Evolutionary conservation across 1,140 invertebrate species (phyloP), one percentile per base, ranked within the genome.

Genomic region (Calephelis nemesis): DNA sequence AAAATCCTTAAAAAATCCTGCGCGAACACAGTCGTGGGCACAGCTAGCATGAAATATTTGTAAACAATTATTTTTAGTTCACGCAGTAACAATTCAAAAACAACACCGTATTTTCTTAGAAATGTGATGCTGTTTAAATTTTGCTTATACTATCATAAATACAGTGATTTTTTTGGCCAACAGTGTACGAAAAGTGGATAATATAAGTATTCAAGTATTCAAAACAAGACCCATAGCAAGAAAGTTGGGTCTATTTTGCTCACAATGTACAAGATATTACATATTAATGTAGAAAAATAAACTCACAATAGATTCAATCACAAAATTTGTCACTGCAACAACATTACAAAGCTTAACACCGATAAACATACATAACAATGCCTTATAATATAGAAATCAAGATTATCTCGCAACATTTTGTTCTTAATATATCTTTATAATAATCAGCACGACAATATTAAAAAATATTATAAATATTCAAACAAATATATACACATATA

Each of bases 261-360:
- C 13, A 9, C 13, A 9, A 52, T n/a, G 7, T 15, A 52, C 13
- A 52, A 52, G 50, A 52, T 7, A n/a, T 15, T 15, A 15, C 13
- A 52, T 52, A 7, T 52, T 13, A 52, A 52, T 52, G 50, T 52
- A 52, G 50, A 52, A 52, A 52, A 52, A 54, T 54, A 19, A 45
- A 54, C 52, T 54, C 52, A 54, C 52, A 54, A 54, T 52, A 10
- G 52, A 54, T 54, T 45, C 7, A 42, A 42, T 42, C 19, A 54
- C 52, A 54, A 54, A 54, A 9, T 10, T 54, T 9, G 30, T 54
- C 52, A 19, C 15, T 11, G 52, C 52, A 30, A 54, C 19, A 15
- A 54, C 52, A 30, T 54, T 54, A 54, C 52, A 54, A 54, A 54
- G 52, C 52, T 54, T 54, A 54, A 54, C 52, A 54, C 52, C 52